phyloP scores from a whole-genome alignment of 2,797 vertebrate genomes.

The Acropternis orthonyx region DNA sequence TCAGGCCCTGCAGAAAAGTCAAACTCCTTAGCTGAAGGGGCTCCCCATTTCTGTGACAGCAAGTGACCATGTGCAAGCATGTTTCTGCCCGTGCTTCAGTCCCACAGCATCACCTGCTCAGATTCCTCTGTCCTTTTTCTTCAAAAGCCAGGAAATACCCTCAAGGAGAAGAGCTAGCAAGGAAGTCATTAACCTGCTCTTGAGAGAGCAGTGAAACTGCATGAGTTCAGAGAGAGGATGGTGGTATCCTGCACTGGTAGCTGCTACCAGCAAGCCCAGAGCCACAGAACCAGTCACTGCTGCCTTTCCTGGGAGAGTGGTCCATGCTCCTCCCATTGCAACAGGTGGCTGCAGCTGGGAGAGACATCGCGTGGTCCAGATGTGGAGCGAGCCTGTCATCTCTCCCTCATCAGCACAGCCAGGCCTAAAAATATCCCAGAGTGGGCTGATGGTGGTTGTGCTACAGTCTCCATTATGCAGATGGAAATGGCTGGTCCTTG shows the following conservation, averaged over 20 bases:
- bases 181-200: neutral
- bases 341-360: neutral
- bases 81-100: neutral
- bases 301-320: neutral
- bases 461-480: neutral
- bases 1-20: neutral
- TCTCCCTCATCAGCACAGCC: neutral
- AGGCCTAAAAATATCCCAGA: constrained; percentile 51
- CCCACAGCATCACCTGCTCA: neutral
- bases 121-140: neutral
- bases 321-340: neutral
- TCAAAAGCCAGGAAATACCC: neutral
- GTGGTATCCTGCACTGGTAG: neutral
- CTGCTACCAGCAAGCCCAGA: neutral
- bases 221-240: neutral
- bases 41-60: neutral
- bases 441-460: neutral
- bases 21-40: neutral
- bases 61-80: rapidly evolving
- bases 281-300: neutral
- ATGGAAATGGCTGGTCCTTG: neutral
- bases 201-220: neutral
- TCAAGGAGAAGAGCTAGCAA: neutral
- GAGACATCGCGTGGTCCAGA: neutral
- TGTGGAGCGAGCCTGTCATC: neutral